Evolutionary conservation across 2,888 invertebrate species (phyloP), one percentile per base, ranked within the genome.

Genomic region (Eupeodes luniger): DNA sequence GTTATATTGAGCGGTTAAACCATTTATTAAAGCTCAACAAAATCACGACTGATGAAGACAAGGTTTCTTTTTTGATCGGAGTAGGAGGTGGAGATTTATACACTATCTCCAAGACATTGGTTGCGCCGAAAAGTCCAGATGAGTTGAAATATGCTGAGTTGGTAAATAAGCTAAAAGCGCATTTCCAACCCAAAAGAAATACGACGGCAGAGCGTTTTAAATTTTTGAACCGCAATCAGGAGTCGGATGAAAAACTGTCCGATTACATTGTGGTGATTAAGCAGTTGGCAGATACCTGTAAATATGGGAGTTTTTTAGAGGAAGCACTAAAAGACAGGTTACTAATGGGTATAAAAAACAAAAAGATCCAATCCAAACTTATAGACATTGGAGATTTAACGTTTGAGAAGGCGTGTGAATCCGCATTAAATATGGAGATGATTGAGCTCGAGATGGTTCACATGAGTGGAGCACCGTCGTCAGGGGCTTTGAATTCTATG

Each of bases 181-280:
- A 53, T 16, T 57, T 55, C 51, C 40, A 53, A 55, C 70, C 70
- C 12, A 70, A 55, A 40, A 27, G 36, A 36, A 69, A 69, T n/a
- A 70, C 40, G n/a, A 40, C 53, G 44, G 57, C 70, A 44, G 57
- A 57, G 27, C 55, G 57, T 12, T 44, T 70, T 19, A 57, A 57
- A 14, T 70, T 70, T 12, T 57, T 70, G 7, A 70, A 70, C 44
- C 19, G 70, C 9, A 57, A 44, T 57, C 57, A 70, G 27, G 27
- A 27, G 27, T 27, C 27, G 36, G 27, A 55, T 19, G 70, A 72
- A 47, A 57, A 44, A 16, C 16, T 55, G 16, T 16, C 55, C 6
- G 55, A 55, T 55, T 55, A 19, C 55, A 55, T 55, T 19, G 55
- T 55, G n/a, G 55, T 16, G 19, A 27, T 27, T 27, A 27, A 55